Percentiles rank a stretch among this genome's conserved stretches.
phyloP scores from a whole-genome alignment of 1,140 invertebrate genomes.

The Zophobas morio region DNA sequence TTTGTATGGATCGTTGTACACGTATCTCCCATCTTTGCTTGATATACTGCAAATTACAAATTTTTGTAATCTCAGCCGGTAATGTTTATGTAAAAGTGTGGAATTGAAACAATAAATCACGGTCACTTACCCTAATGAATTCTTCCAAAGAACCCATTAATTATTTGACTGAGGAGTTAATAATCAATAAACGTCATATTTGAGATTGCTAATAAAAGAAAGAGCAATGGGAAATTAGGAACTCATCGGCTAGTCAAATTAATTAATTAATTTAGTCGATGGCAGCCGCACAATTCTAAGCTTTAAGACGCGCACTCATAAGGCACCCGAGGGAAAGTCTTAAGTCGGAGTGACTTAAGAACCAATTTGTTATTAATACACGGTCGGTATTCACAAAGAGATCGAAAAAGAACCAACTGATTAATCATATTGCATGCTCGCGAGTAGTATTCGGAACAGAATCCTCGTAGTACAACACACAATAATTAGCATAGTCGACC shows the following conservation, averaged over 20 bases:
- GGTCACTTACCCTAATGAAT: constrained; percentile 27
- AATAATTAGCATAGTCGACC: constrained; percentile 20
- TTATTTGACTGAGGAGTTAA: constrained; percentile 34
- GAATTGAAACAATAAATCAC: constrained; percentile 34
- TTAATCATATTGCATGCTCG: constrained; percentile 47
- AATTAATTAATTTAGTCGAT: constrained; percentile 45
- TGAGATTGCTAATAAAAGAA: constrained; percentile 30
- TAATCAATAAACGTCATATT: constrained; percentile 35
- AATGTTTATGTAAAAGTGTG: constrained; percentile 35
- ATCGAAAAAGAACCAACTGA: constrained; percentile 44
- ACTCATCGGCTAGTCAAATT: constrained; percentile 44
- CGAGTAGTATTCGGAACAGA: constrained; percentile 33
- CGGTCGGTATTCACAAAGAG: constrained; percentile 43
- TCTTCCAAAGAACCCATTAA: constrained; percentile 20
- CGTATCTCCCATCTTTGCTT: constrained; percentile 13
- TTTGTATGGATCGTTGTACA: constrained; percentile 28
- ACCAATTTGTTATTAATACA: constrained; percentile 38
- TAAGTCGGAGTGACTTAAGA: constrained; percentile 37
- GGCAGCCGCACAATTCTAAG: constrained; percentile 10
- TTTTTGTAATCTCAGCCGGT: constrained; percentile 31
- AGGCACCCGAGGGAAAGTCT: constrained; percentile 16
- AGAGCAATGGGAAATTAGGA: constrained; percentile 39
- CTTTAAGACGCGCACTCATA: constrained; percentile 10
- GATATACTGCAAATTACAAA: constrained; percentile 49
- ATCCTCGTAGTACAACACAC: constrained; percentile 30